Base-by-base conservation (phyloP, 2,888 invertebrate species). In the Dusona sp. region DNA sequence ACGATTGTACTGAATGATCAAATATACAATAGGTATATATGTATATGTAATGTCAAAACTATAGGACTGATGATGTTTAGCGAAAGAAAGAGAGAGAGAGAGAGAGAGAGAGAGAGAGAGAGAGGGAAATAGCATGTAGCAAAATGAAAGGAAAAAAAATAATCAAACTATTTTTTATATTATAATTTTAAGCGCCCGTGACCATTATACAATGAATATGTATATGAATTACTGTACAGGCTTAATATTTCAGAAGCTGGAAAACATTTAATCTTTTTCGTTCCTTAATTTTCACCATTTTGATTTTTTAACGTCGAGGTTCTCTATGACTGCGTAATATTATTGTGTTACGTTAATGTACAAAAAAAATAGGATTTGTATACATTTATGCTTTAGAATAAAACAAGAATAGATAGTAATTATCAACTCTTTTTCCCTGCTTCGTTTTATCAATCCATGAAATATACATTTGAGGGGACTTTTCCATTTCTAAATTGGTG, bases 151-250 rank as follows among this genome's bases (percentile, higher is more conserved):
- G 13, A 77, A 79, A 81, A 85, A 84, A 83, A 61, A 61, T 57
- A 61, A 85, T 87, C 33, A 73, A 83, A 82, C 87, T 87, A 87
- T 87, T 87, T 87, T 87, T 87, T 87, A 87, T 87, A 87, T 87
- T 87, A 85, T 87, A 83, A 87, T 87, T 87, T 87, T 85, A 87
- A 83, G 87, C 84, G 65, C 85, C 57, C 78, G 75, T 83, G 77
- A 77, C 79, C 82, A 85, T 85, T 87, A 79, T 80, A 83, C 79
- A 83, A 68, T 33, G 64, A 45, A 83, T 79, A 77, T 77, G 85
- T 83, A 79, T 72, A 83, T 86, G 83, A 86, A 83, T 80, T 80
- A 86, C 29, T 83, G 79, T 86, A 86, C 79, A 86, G 85, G 74
- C 81, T 78, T 79, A 57, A 67, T 65, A 75, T 75, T 74, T 64